Percentiles rank a stretch among this genome's conserved stretches.
These are phyloP conservation scores for Hephaestus fuliginosus DNA, from an alignment of 2,797 vertebrate species.

Conservation along the genomic window DNA sequence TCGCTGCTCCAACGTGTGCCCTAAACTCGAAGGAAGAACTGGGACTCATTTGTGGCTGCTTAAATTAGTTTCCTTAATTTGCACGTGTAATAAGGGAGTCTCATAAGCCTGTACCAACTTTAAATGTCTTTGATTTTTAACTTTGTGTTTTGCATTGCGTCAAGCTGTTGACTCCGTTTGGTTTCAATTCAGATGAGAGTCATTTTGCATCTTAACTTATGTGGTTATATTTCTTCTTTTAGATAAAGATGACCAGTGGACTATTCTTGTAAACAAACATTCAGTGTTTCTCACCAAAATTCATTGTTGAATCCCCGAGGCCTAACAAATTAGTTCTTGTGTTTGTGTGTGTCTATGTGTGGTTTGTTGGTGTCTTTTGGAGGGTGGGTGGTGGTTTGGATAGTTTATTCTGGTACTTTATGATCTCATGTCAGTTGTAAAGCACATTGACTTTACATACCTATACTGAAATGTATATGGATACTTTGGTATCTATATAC, in stretches of 20 bases:
- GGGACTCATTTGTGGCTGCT: slow-evolving; percentile 34
- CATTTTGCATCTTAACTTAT: background rate
- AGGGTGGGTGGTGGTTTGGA: background rate
- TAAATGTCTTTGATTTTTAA: background rate
- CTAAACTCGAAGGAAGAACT: slow-evolving; percentile 21
- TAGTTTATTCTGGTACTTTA: background rate
- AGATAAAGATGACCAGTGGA: background rate
- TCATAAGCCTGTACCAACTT: slow-evolving; percentile 9
- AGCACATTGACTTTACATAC: background rate
- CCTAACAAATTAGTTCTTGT: background rate
- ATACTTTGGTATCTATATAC: too few relatives aligned
- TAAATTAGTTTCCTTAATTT: slow-evolving; percentile 43
- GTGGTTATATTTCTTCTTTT: background rate
- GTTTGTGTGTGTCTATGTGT: background rate
- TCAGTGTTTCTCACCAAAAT: background rate
- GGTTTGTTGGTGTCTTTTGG: background rate
- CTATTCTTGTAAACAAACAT: background rate
- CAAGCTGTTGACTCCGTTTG: slow-evolving; percentile 12
- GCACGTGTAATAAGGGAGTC: slow-evolving; percentile 4
- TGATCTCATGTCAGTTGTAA: background rate
- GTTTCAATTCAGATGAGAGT: background rate
- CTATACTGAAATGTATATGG: background rate
- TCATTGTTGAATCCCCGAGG: background rate
- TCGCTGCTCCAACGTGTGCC: slow-evolving; percentile 13
- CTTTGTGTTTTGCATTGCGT: background rate